Evolutionary conservation across 1,140 invertebrate genomes (phyloP).

Genomic region (Coelopa frigida): DNA sequence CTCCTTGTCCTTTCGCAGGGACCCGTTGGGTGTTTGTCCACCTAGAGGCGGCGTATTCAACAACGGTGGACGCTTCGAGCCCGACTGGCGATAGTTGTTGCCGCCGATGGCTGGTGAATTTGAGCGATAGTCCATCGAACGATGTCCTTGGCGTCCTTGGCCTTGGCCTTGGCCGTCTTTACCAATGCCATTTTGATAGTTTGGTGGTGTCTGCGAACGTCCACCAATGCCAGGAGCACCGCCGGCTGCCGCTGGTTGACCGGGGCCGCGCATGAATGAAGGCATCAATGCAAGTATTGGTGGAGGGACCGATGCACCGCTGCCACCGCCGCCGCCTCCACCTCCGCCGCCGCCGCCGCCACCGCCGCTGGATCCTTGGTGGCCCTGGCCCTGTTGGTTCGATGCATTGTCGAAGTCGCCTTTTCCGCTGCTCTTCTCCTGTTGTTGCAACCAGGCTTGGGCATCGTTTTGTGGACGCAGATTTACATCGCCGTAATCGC

Average conservation of each 20-base stretch:
- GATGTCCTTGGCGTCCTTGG: conserved; percentile 9
- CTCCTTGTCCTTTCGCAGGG: conserved; percentile 34
- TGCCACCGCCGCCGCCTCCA: conserved; percentile 18
- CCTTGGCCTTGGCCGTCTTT: conserved; percentile 33
- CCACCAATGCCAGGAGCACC: conserved; percentile 1
- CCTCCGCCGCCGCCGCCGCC: conserved; percentile 20
- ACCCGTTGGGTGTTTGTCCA: conserved; percentile 13
- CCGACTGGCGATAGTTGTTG: conserved; percentile 33
- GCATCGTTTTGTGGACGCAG: conserved; percentile 42
- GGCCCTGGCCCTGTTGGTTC: conserved; percentile 47
- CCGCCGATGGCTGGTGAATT: conserved; percentile 16
- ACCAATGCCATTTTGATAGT: conserved; percentile 44
- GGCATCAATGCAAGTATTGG: conserved; percentile 43
- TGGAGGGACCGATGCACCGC: conserved; percentile 47
- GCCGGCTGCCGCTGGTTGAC: conserved; percentile 43
- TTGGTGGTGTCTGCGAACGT: conserved; percentile 16
- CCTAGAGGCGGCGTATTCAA: conserved; percentile 17
- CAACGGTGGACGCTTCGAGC: conserved; percentile 24
- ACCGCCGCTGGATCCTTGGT: conserved; percentile 22
- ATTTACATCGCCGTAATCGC: conserved; percentile 32
- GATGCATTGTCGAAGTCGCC: conserved; percentile 39
- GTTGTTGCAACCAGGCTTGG: conserved; percentile 40
- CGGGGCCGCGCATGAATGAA: conserved; percentile 45
- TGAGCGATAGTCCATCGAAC: conserved; percentile 13
- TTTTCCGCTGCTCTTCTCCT: conserved; percentile 42